Base-by-base conservation (phyloP, 2,797 vertebrate species). In the Myoxocephalus aenaeus region DNA sequence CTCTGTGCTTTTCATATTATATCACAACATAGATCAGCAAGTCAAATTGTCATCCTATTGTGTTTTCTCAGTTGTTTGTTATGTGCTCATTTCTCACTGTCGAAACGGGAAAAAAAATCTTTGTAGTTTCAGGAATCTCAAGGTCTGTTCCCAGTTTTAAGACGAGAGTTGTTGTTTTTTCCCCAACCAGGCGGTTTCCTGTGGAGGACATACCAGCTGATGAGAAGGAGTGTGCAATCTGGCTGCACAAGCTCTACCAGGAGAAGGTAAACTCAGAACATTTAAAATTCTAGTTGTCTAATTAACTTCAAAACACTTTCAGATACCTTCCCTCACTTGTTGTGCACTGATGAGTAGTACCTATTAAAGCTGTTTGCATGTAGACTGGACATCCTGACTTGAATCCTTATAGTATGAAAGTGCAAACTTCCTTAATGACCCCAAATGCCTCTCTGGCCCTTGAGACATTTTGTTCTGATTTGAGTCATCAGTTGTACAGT, bases 181-280 rank as follows among this genome's bases (percentile, higher is more conserved):
- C 58, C n/a, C 14, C 61, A 13, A 61, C 38, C 90, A 99, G 98
- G 93, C 96, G 98, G 65, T 98, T 97, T 81, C 93, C 98, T 82
- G 93, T 99, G 84, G 96, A 98, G 81, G 97, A 98, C 13, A 99
- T 99, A 82, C 98, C 98, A 18, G 92, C 93, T 65, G 96, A 99
- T 90, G 98, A 99, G 86, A 94, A 95, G 66, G 97, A 96, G 90
- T 98, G 98, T 34, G 97, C 97, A 20, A 91, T 86, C 75, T 99
- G 98, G 98, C 96, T 99, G 80, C 98, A 99, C 89, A 98, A 96
- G 82, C 96, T 99, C 81, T 99, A 99, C 91, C 97, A 98, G 92
- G 98, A 99, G 89, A 99, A 99, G 96, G 98, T 99, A 93, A 74
- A 38, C 12, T 44, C 8, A 32, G 63, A 44, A 20, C 12, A 29